These are phyloP conservation scores for Sander vitreus DNA, from an alignment of 2,113 vertebrate species.

Conservation along the genomic window DNA sequence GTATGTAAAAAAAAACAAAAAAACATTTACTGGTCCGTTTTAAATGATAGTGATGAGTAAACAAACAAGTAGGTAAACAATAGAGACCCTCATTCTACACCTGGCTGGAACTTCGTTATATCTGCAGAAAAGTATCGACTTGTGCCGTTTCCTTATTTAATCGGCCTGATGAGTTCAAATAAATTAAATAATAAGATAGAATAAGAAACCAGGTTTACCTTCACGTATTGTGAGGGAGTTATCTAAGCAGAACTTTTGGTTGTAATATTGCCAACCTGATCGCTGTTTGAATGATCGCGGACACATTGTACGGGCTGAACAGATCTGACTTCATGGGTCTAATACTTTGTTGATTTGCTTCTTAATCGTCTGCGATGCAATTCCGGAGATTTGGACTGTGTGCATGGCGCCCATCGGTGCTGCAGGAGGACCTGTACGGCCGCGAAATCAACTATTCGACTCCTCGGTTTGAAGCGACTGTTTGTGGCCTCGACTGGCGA, in stretches of 20 bases:
- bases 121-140: background rate
- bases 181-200: background rate
- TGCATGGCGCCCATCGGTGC: slow-evolving; percentile 44
- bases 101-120: background rate
- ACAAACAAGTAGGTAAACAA: slow-evolving; percentile 21
- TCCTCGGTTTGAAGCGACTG: slow-evolving; percentile 6
- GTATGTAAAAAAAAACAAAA: background rate
- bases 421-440: slow-evolving; percentile 17
- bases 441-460: slow-evolving; percentile 36
- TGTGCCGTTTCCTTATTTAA: background rate
- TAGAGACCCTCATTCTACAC: background rate
- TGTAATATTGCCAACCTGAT: background rate
- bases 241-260: background rate
- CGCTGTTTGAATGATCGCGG: slow-evolving; percentile 30
- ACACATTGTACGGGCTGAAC: slow-evolving; percentile 17
- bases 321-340: slow-evolving; percentile 44
- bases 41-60: background rate
- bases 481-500: slow-evolving; percentile 30
- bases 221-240: background rate
- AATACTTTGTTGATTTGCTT: slow-evolving; percentile 57
- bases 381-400: slow-evolving; percentile 45
- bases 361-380: slow-evolving; percentile 59
- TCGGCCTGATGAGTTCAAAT: background rate
- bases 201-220: slow-evolving; percentile 3
- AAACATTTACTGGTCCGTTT: slow-evolving; percentile 5